These are phyloP conservation scores for Branchipolynoe longqiensis DNA, from an alignment of 2,888 invertebrate species.

Conservation along the genomic window DNA sequence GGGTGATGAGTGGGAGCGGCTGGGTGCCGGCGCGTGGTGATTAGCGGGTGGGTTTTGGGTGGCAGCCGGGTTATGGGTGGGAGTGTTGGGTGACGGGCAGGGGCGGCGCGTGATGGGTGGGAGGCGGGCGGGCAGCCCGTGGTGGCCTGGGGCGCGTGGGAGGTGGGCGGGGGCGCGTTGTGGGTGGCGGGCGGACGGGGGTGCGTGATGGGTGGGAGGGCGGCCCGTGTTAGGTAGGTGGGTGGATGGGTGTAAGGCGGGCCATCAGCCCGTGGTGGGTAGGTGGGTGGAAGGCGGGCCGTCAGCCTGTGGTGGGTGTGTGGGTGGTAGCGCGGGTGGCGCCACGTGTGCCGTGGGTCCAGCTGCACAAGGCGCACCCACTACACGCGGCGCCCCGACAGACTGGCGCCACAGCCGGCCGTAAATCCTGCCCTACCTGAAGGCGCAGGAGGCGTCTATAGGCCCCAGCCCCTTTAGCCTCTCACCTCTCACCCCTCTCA, in stretches of 20 bases:
- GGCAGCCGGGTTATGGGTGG: not conserved
- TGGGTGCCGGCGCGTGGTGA: not conserved
- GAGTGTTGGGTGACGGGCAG: not conserved
- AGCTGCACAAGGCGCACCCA: conserved; percentile 17
- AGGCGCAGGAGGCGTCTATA: not conserved
- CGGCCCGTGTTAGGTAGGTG: not conserved
- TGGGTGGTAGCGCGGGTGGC: too few relatives aligned
- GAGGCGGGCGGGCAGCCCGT: not conserved
- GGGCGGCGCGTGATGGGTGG: not conserved
- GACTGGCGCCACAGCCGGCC: conserved; percentile 2
- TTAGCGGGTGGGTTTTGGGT: not conserved
- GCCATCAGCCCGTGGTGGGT: conserved; percentile 10
- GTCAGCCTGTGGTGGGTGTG: conserved; percentile 10
- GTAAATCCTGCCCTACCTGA: not conserved
- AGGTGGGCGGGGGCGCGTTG: not conserved
- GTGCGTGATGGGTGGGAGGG: not conserved
- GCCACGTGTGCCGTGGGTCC: conserved; percentile 9
- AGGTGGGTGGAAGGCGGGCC: not conserved
- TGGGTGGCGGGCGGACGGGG: not conserved
- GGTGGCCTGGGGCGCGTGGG: not conserved
- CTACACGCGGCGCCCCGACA: conserved; percentile 22
- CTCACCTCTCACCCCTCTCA: not conserved
- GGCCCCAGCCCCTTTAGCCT: not conserved
- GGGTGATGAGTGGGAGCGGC: not conserved
- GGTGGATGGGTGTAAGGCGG: conserved; percentile 3